Evolutionary conservation across 1,140 invertebrate genomes (phyloP).

Genomic region (Bombus confusus): DNA sequence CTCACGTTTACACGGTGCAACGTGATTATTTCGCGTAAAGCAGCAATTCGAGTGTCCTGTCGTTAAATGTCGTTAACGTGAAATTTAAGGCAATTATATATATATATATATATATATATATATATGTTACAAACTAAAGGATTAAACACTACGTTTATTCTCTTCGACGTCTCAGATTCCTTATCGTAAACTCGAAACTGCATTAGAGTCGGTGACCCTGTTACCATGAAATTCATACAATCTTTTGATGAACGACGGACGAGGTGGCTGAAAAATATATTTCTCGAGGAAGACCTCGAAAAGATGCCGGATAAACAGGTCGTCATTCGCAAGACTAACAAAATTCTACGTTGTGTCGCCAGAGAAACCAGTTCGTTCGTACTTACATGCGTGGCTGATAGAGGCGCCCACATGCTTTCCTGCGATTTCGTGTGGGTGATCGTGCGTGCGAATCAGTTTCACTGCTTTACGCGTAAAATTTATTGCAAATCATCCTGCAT

Average conservation of each 20-base stretch:
- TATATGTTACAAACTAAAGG: neutral
- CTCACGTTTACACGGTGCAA: neutral
- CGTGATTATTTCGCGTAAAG: neutral
- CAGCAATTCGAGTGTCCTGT: neutral
- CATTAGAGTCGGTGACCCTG: neutral
- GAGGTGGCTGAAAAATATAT: slow-evolving; percentile 36
- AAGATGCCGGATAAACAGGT: slow-evolving; percentile 14
- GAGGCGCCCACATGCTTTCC: slow-evolving; percentile 37
- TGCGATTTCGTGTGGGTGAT: slow-evolving; percentile 16
- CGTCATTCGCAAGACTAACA: slow-evolving; percentile 33
- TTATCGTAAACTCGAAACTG: neutral
- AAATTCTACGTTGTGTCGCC: slow-evolving; percentile 40
- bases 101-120: no score
- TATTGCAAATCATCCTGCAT: slow-evolving; percentile 31
- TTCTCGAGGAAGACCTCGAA: slow-evolving; percentile 10
- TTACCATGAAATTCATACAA: slow-evolving; percentile 30
- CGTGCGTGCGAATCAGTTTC: slow-evolving; percentile 24
- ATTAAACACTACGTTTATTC: neutral
- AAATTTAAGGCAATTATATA: neutral
- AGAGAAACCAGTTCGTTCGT: slow-evolving; percentile 29
- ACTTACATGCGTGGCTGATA: neutral
- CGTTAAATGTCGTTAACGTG: neutral
- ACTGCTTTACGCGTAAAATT: slow-evolving; percentile 8
- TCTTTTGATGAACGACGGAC: slow-evolving; percentile 22
- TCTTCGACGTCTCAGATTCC: neutral